A percentile compares a stretch with the other conserved stretches of the same genome.
Conservation (phyloP, 1,140 invertebrate genomes). For the Solenopsis fugax region DNA sequence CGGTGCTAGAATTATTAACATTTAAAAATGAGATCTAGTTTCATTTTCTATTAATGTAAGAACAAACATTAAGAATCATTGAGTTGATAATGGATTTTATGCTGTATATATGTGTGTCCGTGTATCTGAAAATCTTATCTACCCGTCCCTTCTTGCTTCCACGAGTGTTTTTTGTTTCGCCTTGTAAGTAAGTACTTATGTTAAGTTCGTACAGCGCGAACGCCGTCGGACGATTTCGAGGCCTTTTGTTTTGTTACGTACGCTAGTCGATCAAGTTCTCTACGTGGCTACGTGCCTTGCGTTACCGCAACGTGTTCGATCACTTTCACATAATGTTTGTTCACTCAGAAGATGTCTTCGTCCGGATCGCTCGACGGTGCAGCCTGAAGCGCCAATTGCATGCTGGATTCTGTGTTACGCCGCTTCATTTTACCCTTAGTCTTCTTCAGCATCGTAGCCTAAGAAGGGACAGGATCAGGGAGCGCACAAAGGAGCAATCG, state of each 20-base stretch:
- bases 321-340: constrained; percentile 55
- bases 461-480: constrained; percentile 87
- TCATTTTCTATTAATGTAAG: constrained; percentile 73
- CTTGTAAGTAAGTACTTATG: constrained; percentile 71
- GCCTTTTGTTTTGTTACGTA: constrained; percentile 66
- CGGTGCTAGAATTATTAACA: constrained; percentile 79
- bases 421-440: constrained; percentile 98
- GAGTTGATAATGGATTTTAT: constrained; percentile 56
- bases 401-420: constrained; percentile 96
- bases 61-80: constrained; percentile 77
- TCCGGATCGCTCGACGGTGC: constrained; percentile 85
- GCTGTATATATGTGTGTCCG: constrained; percentile 35
- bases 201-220: constrained; percentile 69
- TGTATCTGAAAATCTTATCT: constrained; percentile 62
- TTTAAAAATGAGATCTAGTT: constrained; percentile 81
- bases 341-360: constrained; percentile 76
- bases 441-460: constrained; percentile 96
- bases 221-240: constrained; percentile 67
- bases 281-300: constrained; percentile 36
- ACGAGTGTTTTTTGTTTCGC: constrained; percentile 32
- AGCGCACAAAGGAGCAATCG: constrained; percentile 81
- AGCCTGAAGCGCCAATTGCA: constrained; percentile 88
- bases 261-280: constrained; percentile 56
- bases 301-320: constrained; percentile 33
- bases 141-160: constrained; percentile 49